A percentile compares a stretch with the other conserved stretches of the same genome.
These are phyloP conservation scores for Gambusia affinis DNA, from an alignment of 2,113 vertebrate species.

Conservation along the genomic window DNA sequence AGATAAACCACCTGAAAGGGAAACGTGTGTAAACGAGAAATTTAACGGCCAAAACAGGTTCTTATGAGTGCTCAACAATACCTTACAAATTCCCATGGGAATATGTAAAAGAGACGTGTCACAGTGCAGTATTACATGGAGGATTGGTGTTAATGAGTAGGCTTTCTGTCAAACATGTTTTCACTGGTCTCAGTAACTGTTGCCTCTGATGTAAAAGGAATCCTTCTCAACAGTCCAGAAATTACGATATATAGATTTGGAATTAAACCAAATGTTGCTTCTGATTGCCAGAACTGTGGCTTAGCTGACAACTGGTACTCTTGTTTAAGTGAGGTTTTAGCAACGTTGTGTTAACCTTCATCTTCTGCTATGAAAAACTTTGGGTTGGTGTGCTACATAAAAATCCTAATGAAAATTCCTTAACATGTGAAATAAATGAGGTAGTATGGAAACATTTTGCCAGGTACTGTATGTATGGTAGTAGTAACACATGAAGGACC, in stretches of 20 bases:
- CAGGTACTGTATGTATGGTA: background rate
- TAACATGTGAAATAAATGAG: background rate
- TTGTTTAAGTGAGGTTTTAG: no score
- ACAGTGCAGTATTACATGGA: background rate
- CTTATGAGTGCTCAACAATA: background rate
- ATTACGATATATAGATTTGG: no score
- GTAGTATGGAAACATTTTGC: background rate
- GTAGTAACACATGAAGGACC: background rate
- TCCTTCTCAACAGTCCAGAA: background rate
- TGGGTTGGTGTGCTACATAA: background rate
- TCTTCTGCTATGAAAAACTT: background rate
- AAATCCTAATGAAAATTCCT: background rate
- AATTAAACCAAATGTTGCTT: background rate
- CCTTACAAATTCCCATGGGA: background rate
- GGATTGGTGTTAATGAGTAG: conserved; percentile 9
- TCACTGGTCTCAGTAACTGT: background rate
- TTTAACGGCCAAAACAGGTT: background rate
- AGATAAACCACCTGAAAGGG: background rate
- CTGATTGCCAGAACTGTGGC: background rate
- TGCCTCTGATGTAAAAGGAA: background rate
- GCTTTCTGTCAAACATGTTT: conserved; percentile 11
- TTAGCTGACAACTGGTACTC: no score
- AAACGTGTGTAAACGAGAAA: conserved; percentile 23
- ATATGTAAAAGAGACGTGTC: conserved; percentile 7
- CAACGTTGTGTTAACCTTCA: no score